Conservation (phyloP, 92 coral and sea anemone species). For the Montipora capitata region DNA sequence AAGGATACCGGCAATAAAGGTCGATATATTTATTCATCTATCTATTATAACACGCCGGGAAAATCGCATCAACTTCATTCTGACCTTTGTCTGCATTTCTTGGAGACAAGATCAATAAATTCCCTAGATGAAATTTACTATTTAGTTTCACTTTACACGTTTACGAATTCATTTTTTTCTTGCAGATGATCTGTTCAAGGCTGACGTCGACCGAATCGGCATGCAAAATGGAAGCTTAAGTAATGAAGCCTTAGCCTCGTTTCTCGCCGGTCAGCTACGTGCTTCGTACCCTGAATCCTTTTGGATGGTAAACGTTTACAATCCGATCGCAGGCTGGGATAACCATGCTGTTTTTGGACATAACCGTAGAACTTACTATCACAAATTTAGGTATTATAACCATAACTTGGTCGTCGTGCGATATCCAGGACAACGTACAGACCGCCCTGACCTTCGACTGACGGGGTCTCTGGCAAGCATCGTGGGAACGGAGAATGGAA, state of each 20-base stretch:
- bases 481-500: constrained; percentile 17
- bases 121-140: too few species aligned
- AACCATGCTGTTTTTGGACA: neutral
- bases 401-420: constrained; percentile 7
- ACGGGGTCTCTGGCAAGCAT: neutral
- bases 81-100: too few species aligned
- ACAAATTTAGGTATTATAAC: neutral
- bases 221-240: too few species aligned
- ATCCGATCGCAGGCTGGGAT: neutral
- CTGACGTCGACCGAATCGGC: neutral
- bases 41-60: too few species aligned
- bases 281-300: neutral
- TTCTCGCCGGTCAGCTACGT: neutral
- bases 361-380: neutral
- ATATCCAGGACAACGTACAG: neutral
- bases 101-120: too few species aligned
- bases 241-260: neutral
- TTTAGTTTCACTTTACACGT: too few species aligned
- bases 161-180: neutral
- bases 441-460: neutral
- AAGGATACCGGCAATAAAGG: neutral
- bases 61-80: too few species aligned
- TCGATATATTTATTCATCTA: too few species aligned
- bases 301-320: constrained; percentile 9
- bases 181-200: neutral